phyloP scores from a whole-genome alignment of 2,113 vertebrate genomes.

The Scopus umbretta region DNA sequence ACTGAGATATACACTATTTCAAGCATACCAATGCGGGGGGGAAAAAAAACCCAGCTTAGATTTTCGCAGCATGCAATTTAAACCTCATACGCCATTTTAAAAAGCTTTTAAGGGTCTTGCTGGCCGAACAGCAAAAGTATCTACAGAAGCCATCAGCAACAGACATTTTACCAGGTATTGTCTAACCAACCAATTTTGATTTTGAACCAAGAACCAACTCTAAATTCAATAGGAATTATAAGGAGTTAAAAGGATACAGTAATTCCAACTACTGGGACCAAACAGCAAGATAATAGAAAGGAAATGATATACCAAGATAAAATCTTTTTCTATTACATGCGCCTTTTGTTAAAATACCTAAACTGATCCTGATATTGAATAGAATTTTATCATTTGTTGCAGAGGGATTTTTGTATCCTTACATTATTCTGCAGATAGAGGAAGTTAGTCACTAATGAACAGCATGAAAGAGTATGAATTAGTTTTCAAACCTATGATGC shows the following conservation, averaged over 20 bases:
- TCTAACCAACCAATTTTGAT: neutral
- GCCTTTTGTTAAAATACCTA: neutral
- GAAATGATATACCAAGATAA: neutral
- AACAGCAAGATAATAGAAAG: neutral
- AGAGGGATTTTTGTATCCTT: neutral
- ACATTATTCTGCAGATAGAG: neutral
- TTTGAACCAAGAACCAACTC: neutral
- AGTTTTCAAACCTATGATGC: neutral
- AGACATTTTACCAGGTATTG: neutral
- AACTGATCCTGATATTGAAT: neutral
- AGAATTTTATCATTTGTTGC: neutral
- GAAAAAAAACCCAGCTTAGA: neutral
- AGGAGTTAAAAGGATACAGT: neutral
- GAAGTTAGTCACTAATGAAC: neutral
- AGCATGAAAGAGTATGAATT: neutral
- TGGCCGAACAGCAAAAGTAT: neutral
- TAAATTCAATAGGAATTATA: neutral
- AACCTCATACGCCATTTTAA: neutral
- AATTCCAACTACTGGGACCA: neutral
- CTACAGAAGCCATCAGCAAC: neutral
- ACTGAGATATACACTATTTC: neutral
- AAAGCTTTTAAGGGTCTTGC: neutral
- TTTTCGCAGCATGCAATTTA: neutral
- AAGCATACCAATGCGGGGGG: neutral
- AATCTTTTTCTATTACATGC: neutral